phyloP scores from a whole-genome alignment of 1,140 invertebrate genomes.

The Papilio polyxenes region DNA sequence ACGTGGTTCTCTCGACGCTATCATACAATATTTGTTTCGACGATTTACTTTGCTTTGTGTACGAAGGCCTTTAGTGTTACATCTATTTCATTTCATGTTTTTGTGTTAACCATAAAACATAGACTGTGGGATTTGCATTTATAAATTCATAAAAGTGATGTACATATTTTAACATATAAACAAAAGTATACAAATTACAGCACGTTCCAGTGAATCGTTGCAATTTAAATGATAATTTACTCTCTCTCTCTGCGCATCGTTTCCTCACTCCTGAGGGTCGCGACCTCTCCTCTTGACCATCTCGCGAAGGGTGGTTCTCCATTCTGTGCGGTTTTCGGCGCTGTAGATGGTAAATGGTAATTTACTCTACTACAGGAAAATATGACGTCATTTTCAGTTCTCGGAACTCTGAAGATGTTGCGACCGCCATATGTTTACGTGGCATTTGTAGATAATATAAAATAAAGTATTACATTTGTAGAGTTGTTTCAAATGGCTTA shows the following conservation, averaged over 20 bases:
- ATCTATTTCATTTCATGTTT: too few relatives aligned
- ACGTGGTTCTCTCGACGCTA: too few relatives aligned
- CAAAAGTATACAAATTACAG: background rate
- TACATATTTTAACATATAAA: background rate
- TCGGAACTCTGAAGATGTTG: background rate
- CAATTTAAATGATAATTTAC: constrained; percentile 26
- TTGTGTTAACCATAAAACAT: too few relatives aligned
- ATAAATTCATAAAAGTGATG: background rate
- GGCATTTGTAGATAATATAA: background rate
- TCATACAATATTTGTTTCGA: too few relatives aligned
- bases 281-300: too few relatives aligned
- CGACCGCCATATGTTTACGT: background rate
- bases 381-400: constrained; percentile 15
- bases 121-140: background rate
- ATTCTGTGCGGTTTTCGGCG: too few relatives aligned
- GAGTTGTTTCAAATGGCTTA: background rate
- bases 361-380: background rate
- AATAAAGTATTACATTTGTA: background rate
- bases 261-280: too few relatives aligned
- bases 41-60: too few relatives aligned
- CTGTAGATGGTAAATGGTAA: too few relatives aligned
- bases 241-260: too few relatives aligned
- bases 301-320: too few relatives aligned
- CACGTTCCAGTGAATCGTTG: constrained; percentile 6
- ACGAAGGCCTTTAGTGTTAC: too few relatives aligned